Percentiles rank a stretch among this genome's conserved stretches.
Evolutionary conservation across 2,797 vertebrate genomes (phyloP).

Genomic region (Lemur catta): DNA sequence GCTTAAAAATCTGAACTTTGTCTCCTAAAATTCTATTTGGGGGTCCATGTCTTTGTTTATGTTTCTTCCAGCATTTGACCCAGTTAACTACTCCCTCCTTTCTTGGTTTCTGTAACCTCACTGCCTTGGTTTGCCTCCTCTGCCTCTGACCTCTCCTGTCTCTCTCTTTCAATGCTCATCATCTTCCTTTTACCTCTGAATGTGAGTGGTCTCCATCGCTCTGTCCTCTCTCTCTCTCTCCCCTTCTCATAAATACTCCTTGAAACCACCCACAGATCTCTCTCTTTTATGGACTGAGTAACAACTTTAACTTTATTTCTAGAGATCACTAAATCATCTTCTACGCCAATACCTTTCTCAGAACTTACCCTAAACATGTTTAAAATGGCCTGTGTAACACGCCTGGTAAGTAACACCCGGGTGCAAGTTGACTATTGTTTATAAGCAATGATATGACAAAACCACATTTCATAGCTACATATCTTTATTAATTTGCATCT

Average conservation of each 20-base stretch:
- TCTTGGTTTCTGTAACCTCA: neutral
- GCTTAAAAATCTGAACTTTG: constrained; percentile 9
- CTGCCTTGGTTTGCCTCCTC: neutral
- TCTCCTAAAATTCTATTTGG: neutral
- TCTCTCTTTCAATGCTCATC: neutral
- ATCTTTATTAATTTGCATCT: neutral
- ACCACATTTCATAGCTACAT: neutral
- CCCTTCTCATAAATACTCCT: neutral
- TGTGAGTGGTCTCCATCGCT: neutral
- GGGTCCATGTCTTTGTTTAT: neutral
- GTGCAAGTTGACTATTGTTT: neutral
- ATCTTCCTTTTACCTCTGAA: neutral
- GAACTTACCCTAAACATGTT: neutral
- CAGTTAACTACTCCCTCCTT: neutral
- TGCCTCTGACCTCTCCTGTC: neutral
- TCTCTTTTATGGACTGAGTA: neutral
- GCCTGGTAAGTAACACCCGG: neutral
- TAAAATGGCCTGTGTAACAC: neutral
- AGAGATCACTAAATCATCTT: neutral
- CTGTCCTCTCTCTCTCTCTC: neutral
- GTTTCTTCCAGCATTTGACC: neutral
- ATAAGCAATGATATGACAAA: neutral
- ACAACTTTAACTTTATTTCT: neutral
- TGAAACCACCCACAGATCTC: neutral
- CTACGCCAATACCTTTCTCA: neutral